Evolutionary conservation across 2,797 vertebrate genomes (phyloP).

Genomic region (Paramormyrops hopkinsi): DNA sequence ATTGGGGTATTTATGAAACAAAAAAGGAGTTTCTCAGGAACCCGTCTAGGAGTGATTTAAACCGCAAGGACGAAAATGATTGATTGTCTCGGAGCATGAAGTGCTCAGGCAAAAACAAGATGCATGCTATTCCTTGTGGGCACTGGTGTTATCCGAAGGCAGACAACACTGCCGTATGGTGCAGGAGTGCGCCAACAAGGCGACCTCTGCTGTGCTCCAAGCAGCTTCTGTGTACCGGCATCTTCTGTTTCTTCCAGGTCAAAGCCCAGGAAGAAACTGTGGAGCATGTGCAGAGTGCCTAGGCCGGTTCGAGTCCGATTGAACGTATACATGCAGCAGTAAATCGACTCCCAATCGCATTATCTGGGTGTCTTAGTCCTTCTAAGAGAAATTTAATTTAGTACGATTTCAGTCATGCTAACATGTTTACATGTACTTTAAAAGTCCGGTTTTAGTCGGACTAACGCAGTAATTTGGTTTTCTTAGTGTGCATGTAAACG

Average conservation of each 20-base stretch:
- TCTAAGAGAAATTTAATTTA: neutral
- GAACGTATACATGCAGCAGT: neutral
- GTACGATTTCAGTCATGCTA: neutral
- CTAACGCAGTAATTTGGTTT: neutral
- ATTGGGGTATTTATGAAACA: neutral
- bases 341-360: neutral
- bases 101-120: neutral
- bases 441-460: neutral
- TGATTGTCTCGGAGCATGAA: neutral
- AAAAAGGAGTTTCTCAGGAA: neutral
- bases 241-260: neutral
- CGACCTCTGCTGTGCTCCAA: neutral
- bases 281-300: neutral
- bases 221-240: neutral
- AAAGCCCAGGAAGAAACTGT: neutral
- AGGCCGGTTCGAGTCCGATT: neutral
- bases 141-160: neutral
- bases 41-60: neutral
- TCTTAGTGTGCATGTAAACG: neutral
- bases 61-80: neutral
- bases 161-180: neutral
- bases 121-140: neutral
- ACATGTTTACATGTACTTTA: neutral
- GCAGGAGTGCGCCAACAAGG: neutral
- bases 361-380: neutral